phyloP scores from a whole-genome alignment of 2,113 vertebrate species.

The Sigmodon hispidus region DNA sequence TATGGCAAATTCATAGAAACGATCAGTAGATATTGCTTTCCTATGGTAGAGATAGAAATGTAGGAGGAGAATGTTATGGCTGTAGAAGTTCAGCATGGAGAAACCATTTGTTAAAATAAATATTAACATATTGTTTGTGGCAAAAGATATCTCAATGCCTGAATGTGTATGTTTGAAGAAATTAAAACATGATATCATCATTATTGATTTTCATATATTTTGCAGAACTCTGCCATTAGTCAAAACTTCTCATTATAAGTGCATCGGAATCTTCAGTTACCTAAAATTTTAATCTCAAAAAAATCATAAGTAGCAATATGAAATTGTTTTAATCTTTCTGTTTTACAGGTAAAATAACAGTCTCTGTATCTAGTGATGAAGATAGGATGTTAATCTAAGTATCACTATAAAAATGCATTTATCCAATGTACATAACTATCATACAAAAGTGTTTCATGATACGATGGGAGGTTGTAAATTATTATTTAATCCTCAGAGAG shows the following conservation, averaged over 20 bases:
- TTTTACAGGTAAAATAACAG: not conserved
- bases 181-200: not conserved
- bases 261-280: not conserved
- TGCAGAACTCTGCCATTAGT: not conserved
- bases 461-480: not conserved
- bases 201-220: not conserved
- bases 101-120: not conserved
- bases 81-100: not conserved
- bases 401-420: not conserved
- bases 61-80: not conserved
- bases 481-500: not conserved
- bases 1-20: not conserved
- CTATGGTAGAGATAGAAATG: not conserved
- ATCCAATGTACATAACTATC: not conserved
- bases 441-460: not conserved
- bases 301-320: not conserved
- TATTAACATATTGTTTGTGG: not conserved
- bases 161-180: not conserved
- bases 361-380: not conserved
- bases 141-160: not conserved
- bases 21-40: not conserved
- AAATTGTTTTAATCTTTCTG: not conserved
- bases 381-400: not conserved
- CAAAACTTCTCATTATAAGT: not conserved
- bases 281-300: not conserved